These are phyloP conservation scores for Frankliniella fusca DNA, from an alignment of 2,888 invertebrate species.

Conservation along the genomic window DNA sequence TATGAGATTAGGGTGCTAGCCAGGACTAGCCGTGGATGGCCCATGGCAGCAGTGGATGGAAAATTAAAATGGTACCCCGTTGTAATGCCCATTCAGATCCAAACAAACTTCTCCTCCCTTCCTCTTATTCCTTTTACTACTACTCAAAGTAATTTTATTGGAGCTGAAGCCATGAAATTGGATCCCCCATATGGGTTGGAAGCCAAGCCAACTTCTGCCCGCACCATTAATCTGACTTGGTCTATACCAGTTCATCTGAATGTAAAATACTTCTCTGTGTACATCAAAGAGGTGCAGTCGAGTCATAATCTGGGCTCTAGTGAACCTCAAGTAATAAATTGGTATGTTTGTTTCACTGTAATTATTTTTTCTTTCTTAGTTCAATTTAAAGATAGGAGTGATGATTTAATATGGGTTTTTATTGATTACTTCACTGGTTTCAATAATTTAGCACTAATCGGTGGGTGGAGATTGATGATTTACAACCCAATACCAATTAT, in stretches of 20 bases:
- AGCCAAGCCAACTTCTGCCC: not conserved
- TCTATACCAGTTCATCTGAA: not conserved
- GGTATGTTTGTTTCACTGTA: not conserved
- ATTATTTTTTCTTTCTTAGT: no score
- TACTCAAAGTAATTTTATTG: not conserved
- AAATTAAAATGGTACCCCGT: not conserved
- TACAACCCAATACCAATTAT: not conserved
- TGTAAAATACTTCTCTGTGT: not conserved
- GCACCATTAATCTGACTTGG: not conserved
- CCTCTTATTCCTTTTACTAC: not conserved
- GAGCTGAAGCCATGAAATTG: not conserved
- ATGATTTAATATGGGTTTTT: no score
- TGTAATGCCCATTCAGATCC: not conserved
- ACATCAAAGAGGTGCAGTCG: not conserved
- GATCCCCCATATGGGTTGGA: not conserved
- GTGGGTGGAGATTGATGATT: not conserved
- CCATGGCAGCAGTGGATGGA: not conserved
- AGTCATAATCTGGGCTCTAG: not conserved
- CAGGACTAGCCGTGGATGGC: not conserved
- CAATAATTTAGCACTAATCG: not conserved
- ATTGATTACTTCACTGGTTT: not conserved
- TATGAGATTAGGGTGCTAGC: not conserved
- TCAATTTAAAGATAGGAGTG: no score
- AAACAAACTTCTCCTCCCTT: not conserved
- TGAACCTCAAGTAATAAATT: not conserved